Conservation (phyloP, 1,140 invertebrate species). For the Drosophila simulans region DNA sequence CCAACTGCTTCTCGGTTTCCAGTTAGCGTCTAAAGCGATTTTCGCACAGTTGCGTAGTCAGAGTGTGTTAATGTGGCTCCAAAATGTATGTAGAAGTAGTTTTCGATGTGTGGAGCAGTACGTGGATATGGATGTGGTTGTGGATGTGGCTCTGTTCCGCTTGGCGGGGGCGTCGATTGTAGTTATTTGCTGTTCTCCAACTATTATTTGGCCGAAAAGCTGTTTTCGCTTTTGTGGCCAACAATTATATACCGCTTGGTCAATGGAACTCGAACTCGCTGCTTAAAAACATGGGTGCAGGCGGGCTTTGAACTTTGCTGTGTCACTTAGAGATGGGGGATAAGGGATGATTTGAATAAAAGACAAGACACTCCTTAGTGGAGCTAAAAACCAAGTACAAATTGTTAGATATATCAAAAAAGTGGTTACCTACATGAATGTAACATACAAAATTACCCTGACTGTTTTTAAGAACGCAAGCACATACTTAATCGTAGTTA, state of each 20-base stretch:
- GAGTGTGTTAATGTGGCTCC: conserved; percentile 42
- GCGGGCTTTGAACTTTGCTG: conserved; percentile 68
- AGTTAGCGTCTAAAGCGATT: conserved; percentile 52
- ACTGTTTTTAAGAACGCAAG: not conserved
- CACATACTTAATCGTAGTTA: not conserved
- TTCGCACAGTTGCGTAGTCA: conserved; percentile 51
- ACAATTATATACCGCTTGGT: conserved; percentile 46
- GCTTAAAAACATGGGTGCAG: conserved; percentile 37
- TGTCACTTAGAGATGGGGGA: conserved; percentile 43
- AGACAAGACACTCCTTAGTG: conserved; percentile 16
- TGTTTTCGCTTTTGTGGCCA: conserved; percentile 54
- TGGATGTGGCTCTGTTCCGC: conserved; percentile 52
- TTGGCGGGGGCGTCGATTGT: conserved; percentile 65
- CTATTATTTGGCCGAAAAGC: conserved; percentile 50
- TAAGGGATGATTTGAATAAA: not conserved
- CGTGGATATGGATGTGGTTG: not conserved
- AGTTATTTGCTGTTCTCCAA: conserved; percentile 33
- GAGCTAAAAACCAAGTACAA: not conserved
- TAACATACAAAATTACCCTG: no score
- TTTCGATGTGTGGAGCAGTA: conserved; percentile 19
- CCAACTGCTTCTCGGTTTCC: conserved; percentile 30
- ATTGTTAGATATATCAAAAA: not conserved
- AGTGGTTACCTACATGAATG: no score
- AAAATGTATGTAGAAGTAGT: conserved; percentile 21
- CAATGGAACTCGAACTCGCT: conserved; percentile 69